phyloP scores from a whole-genome alignment of 2,797 vertebrate species.

The Gila robusta region DNA sequence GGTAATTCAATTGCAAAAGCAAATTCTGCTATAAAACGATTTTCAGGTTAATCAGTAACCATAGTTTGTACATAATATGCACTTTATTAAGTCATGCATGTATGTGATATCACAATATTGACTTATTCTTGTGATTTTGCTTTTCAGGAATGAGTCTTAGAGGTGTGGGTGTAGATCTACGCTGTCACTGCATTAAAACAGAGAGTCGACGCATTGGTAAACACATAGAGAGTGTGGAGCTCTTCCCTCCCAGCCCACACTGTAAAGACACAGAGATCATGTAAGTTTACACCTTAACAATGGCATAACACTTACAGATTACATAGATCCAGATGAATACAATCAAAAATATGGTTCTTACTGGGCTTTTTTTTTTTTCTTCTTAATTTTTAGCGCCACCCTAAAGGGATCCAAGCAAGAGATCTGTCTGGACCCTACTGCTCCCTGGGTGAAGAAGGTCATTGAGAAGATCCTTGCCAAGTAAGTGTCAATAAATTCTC shows the following conservation, averaged over 20 bases:
- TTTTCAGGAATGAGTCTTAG: slow-evolving; percentile 54
- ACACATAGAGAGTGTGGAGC: slow-evolving; percentile 58
- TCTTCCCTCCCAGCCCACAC: slow-evolving; percentile 61
- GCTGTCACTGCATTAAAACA: slow-evolving; percentile 64
- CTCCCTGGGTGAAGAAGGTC: slow-evolving; percentile 57
- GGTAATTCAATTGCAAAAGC: slow-evolving; percentile 31
- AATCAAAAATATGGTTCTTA: not conserved
- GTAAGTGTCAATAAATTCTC: slow-evolving; percentile 45
- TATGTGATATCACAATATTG: not conserved
- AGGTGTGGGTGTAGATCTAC: slow-evolving; percentile 55
- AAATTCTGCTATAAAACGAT: not conserved
- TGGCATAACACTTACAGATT: not conserved
- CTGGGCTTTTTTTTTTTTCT: not conserved
- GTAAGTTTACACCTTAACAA: slow-evolving; percentile 46
- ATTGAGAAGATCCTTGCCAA: slow-evolving; percentile 58
- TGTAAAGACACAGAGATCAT: slow-evolving; percentile 67
- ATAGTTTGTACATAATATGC: not conserved
- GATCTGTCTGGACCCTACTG: slow-evolving; percentile 58
- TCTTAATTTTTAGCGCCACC: slow-evolving; percentile 57
- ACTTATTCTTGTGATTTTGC: not conserved
- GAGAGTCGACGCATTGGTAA: slow-evolving; percentile 60
- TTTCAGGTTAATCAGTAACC: not conserved
- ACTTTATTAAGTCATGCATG: not conserved
- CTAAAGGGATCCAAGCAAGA: slow-evolving; percentile 41
- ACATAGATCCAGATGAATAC: not conserved